Conservation (phyloP, 2,113 vertebrate species). For the Odocoileus virginianus region DNA sequence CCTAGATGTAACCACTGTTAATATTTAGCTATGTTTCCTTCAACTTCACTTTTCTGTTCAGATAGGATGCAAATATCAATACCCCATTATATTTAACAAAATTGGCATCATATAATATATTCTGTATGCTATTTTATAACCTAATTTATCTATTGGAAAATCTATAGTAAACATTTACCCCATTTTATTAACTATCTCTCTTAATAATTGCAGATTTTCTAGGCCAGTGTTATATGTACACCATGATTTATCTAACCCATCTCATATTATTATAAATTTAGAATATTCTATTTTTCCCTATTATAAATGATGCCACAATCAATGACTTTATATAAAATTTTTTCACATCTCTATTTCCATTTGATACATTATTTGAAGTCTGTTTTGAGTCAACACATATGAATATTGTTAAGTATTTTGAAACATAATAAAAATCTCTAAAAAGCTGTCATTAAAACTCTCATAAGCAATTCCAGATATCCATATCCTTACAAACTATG, state of each 20-base stretch:
- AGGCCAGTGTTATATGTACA: neutral
- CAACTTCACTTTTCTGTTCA: neutral
- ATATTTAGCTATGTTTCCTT: neutral
- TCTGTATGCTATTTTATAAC: neutral
- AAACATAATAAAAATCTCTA: neutral
- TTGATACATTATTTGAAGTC: conserved; percentile 31
- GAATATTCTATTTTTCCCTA: neutral
- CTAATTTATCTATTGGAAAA: conserved; percentile 19
- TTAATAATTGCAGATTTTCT: neutral
- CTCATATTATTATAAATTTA: neutral
- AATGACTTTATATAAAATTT: neutral
- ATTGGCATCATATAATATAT: neutral
- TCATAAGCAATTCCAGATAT: neutral
- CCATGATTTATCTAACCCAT: neutral
- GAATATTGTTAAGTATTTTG: neutral
- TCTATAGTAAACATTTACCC: neutral
- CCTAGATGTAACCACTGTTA: neutral
- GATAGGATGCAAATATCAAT: neutral
- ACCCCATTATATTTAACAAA: neutral
- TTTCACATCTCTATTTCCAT: conserved; percentile 14
- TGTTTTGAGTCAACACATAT: neutral
- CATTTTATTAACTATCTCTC: neutral
- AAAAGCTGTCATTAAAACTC: neutral
- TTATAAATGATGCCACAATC: neutral
- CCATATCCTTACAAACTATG: neutral